These are phyloP conservation scores for Oxyruncus cristatus DNA, from an alignment of 2,113 vertebrate genomes.

Conservation along the genomic window DNA sequence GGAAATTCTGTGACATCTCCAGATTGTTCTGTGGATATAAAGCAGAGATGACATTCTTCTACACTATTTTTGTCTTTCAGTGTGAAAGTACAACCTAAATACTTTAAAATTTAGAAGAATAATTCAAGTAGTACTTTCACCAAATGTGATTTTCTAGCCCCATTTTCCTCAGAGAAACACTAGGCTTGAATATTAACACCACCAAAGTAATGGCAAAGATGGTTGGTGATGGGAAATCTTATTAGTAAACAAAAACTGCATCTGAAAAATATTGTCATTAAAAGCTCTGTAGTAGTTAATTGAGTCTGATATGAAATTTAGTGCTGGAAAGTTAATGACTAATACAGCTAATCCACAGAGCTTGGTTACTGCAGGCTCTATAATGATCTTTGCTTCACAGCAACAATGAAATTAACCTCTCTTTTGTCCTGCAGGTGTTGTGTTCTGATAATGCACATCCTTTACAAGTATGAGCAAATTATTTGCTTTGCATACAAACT, in stretches of 20 bases:
- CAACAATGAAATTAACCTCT: slow-evolving; percentile 82
- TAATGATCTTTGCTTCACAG: slow-evolving; percentile 77
- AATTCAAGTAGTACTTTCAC: slow-evolving; percentile 63
- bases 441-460: slow-evolving; percentile 80
- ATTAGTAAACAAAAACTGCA: slow-evolving; percentile 78
- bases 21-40: slow-evolving; percentile 12
- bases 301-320: slow-evolving; percentile 82
- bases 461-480: slow-evolving; percentile 75
- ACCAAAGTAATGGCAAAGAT: slow-evolving; percentile 64
- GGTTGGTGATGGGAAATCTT: slow-evolving; percentile 69
- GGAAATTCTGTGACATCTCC: not conserved
- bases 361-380: slow-evolving; percentile 74
- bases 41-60: not conserved
- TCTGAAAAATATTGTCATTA: slow-evolving; percentile 80
- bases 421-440: slow-evolving; percentile 83
- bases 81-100: slow-evolving; percentile 53
- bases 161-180: slow-evolving; percentile 69
- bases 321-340: slow-evolving; percentile 80
- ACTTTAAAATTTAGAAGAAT: slow-evolving; percentile 56
- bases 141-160: slow-evolving; percentile 68
- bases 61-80: slow-evolving; percentile 40
- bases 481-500: slow-evolving; percentile 77
- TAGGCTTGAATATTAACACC: slow-evolving; percentile 70
- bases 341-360: slow-evolving; percentile 80
- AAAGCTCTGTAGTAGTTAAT: slow-evolving; percentile 81